Percentiles rank a stretch among this genome's conserved stretches.
Evolutionary conservation across 2,797 vertebrate genomes (phyloP).

Genomic region (Lepilemur septentrionalis): DNA sequence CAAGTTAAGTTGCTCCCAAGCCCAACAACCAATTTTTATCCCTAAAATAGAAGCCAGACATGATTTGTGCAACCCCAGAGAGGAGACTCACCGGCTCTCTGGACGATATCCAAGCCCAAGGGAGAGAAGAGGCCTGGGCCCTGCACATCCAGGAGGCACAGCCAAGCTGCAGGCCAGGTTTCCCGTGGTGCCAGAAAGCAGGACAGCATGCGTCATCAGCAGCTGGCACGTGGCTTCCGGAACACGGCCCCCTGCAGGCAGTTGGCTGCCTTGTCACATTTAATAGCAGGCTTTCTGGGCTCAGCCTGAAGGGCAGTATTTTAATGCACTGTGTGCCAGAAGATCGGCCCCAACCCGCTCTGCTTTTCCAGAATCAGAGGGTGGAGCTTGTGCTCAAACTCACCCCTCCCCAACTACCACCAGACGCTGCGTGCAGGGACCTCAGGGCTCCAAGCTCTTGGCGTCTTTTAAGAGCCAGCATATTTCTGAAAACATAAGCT

Average conservation of each 20-base stretch:
- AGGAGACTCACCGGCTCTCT: background rate
- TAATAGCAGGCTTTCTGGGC: background rate
- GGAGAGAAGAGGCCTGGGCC: background rate
- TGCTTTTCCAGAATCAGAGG: background rate
- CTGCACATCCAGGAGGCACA: background rate
- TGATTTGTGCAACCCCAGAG: no score
- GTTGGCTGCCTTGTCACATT: background rate
- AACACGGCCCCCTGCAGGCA: accelerated
- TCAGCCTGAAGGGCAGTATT: background rate
- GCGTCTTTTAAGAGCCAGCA: background rate
- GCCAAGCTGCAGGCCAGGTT: background rate
- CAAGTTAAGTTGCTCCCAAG: background rate
- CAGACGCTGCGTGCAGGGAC: accelerated
- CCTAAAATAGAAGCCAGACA: background rate
- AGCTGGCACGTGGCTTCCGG: background rate
- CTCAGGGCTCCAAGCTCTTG: background rate
- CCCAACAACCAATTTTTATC: background rate
- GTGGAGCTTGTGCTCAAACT: background rate
- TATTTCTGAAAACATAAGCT: background rate
- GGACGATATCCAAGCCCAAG: background rate
- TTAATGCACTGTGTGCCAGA: background rate
- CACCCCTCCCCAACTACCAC: background rate
- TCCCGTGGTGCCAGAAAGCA: background rate
- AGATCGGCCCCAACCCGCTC: background rate
- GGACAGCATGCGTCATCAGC: accelerated